Conservation (phyloP, 2,797 vertebrate genomes). For the Xiphophorus birchmanni region DNA sequence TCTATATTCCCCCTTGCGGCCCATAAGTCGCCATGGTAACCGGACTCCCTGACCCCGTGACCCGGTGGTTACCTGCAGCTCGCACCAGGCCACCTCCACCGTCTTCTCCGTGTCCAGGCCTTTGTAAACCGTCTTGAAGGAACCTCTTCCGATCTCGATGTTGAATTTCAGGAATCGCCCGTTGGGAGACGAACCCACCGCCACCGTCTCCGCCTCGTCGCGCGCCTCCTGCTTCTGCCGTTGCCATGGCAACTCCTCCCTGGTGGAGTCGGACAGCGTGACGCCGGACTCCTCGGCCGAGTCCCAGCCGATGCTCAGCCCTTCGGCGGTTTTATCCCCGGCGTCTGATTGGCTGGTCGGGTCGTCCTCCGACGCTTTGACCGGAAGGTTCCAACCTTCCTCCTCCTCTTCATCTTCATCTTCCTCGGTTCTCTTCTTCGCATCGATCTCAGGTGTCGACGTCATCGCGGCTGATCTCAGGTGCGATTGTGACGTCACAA, state of each 20-base stretch:
- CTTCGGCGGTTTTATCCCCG: accelerated
- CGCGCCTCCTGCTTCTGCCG: conserved; percentile 62
- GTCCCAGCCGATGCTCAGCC: conserved; percentile 33
- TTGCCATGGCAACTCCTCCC: conserved; percentile 32
- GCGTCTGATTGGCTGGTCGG: not conserved
- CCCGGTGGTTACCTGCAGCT: conserved; percentile 86
- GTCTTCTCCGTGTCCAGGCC: conserved; percentile 95
- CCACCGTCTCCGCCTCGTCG: conserved; percentile 78
- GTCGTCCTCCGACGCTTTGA: not conserved
- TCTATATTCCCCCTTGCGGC: too few species aligned
- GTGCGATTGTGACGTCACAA: conserved; percentile 5
- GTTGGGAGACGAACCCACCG: conserved; percentile 83
- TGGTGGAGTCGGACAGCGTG: not conserved
- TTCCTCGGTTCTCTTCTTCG: conserved; percentile 6
- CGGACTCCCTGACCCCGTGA: not conserved
- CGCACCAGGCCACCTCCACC: conserved; percentile 97
- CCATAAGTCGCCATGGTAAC: not conserved
- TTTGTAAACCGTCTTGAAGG: conserved; percentile 94
- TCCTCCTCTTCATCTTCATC: conserved; percentile 2
- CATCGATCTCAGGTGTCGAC: not conserved
- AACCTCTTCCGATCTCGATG: conserved; percentile 93
- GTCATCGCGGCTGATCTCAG: conserved; percentile 19
- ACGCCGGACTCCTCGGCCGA: conserved; percentile 33
- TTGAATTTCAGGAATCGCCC: conserved; percentile 95
- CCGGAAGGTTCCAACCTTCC: conserved; percentile 10